These are phyloP conservation scores for Ailurus styani DNA, from an alignment of 2,113 vertebrate genomes.

Conservation along the genomic window DNA sequence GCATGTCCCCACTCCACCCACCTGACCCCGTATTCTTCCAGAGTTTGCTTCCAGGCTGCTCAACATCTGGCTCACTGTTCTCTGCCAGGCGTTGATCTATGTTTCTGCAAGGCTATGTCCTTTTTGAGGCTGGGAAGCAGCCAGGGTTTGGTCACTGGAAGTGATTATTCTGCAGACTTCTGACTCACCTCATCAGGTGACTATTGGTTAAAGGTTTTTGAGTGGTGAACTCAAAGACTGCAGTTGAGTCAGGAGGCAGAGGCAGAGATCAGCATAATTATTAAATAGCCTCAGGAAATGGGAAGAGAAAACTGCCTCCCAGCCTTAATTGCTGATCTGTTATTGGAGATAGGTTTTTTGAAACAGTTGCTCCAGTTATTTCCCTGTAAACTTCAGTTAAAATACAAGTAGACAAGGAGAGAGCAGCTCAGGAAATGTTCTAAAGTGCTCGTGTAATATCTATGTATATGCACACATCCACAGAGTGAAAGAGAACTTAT, in stretches of 20 bases:
- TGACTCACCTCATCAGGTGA: not conserved
- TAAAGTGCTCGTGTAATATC: not conserved
- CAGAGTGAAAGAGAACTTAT: not conserved
- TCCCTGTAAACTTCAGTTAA: slow-evolving; percentile 33
- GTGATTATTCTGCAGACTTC: not conserved
- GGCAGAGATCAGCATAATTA: not conserved
- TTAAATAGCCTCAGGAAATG: not conserved
- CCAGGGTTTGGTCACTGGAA: not conserved
- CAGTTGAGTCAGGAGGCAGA: not conserved
- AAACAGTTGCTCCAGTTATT: not conserved
- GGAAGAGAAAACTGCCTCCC: not conserved
- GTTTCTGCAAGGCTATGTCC: not conserved
- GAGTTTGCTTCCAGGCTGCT: not conserved
- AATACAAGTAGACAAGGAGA: not conserved
- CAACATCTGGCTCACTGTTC: not conserved
- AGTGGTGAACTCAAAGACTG: not conserved
- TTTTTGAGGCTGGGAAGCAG: slow-evolving; percentile 26
- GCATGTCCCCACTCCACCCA: not conserved
- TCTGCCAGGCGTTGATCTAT: not conserved
- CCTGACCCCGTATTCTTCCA: not conserved
- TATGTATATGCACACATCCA: not conserved
- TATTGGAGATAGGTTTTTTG: not conserved
- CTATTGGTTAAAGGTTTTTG: not conserved
- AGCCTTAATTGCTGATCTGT: not conserved
- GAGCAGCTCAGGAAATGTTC: not conserved